These are phyloP conservation scores for Scopus umbretta DNA, from an alignment of 2,113 vertebrate species.

Conservation along the genomic window DNA sequence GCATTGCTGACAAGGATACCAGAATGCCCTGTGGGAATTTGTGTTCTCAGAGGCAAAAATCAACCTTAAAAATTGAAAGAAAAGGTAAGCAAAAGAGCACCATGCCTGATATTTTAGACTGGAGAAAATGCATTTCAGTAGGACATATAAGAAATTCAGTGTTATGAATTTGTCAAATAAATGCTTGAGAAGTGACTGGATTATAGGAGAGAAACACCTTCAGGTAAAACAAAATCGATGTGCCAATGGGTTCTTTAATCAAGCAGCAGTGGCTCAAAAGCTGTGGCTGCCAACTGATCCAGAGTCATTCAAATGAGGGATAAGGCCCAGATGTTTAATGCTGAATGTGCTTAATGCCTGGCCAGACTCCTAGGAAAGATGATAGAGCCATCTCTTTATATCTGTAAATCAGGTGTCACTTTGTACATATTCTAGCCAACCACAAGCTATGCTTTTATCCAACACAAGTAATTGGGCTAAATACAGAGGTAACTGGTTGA, in stretches of 20 bases:
- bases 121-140: not conserved
- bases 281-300: not conserved
- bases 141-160: not conserved
- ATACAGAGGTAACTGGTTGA: not conserved
- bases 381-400: not conserved
- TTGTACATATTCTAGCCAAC: not conserved
- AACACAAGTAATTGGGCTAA: not conserved
- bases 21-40: not conserved
- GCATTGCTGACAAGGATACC: not conserved
- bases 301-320: not conserved
- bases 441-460: not conserved
- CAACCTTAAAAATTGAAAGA: not conserved
- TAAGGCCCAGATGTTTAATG: not conserved
- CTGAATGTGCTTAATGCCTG: not conserved
- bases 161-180: not conserved
- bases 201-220: not conserved
- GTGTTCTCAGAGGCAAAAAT: not conserved
- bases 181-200: not conserved
- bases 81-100: not conserved
- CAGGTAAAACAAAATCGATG: not conserved
- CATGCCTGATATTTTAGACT: not conserved
- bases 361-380: not conserved
- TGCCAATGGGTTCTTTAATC: not conserved
- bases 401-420: not conserved
- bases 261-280: not conserved